Base-by-base conservation (phyloP, 2,888 invertebrate genomes). In the Trichopria drosophilae region DNA sequence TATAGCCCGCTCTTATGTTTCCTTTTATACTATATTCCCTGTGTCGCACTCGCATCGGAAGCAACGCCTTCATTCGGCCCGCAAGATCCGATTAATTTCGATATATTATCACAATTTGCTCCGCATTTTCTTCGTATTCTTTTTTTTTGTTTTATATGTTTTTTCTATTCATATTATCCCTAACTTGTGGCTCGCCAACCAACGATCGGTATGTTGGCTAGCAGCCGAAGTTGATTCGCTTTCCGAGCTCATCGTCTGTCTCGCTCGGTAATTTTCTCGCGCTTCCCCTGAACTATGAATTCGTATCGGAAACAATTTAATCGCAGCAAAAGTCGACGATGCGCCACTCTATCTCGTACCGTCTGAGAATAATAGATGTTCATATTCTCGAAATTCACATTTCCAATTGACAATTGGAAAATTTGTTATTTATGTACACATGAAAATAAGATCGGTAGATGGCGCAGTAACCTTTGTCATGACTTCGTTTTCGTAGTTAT, bases 21-120 rank as follows among this genome's bases (percentile, higher is more conserved):
- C 52, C 37, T 49, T 24, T 43, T 26, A 18, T 18, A 34, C 13
- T 31, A 40, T 37, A 31, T 34, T 48, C 48, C 43, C 37, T 51
- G 37, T 49, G 39, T 37, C 43, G 12, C 34, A 20, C 43, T 19
- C 15, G 46, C 37, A 46, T 29, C 48, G 50, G 35, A 31, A 22
- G 10, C 32, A 46, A 36, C 42, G 47, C 34, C 35, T 6, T 42
- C 32, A 15, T 49, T 39, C 53, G 54, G 58, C 60, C 58, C 59
- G 51, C 54, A 55, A 56, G 57, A 57, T 56, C 57, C 60, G 62
- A 63, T 61, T 62, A 59, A 61, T 64, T 61, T 58, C 58, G 57
- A 59, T 56, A 62, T 64, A 64, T 65, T 67, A 67, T 67, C 66
- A 67, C 68, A 67, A 66, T 66, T 65, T 56, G 61, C 62, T 60